Conservation (phyloP, 35 echinoderm and acorn worm species). For the Strongylocentrotus purpuratus region DNA sequence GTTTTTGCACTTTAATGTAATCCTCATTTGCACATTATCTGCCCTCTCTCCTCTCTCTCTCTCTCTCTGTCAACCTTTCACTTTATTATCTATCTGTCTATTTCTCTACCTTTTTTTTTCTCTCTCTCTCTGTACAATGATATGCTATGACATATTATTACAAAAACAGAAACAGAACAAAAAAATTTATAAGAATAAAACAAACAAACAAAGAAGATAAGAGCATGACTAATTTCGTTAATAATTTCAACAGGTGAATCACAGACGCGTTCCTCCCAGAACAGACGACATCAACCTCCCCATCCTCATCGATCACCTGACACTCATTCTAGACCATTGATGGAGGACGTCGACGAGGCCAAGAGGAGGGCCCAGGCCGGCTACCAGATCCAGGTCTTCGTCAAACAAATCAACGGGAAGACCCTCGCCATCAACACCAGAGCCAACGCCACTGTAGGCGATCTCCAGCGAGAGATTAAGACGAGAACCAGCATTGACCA, state of each 20-base stretch:
- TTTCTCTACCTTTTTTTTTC: background rate
- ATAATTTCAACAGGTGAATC: background rate
- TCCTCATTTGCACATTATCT: too few relatives aligned
- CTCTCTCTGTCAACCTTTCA: background rate
- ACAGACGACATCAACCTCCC: background rate
- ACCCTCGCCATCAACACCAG: background rate
- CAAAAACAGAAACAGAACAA: background rate
- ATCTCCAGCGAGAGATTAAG: background rate
- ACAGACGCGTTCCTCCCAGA: background rate
- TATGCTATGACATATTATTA: background rate
- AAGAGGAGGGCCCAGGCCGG: background rate
- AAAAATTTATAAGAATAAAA: background rate
- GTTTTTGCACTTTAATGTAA: too few relatives aligned
- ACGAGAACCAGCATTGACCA: background rate
- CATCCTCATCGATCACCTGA: background rate
- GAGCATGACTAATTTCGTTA: background rate
- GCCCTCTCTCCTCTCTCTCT: too few relatives aligned
- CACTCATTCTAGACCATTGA: background rate
- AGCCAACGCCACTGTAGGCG: background rate
- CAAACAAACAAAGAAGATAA: too few relatives aligned
- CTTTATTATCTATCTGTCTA: background rate
- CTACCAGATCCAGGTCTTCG: slow-evolving; percentile 27
- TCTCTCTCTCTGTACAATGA: background rate
- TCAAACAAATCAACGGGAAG: background rate
- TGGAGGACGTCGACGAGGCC: background rate